These are phyloP conservation scores for Ophraella communa DNA, from an alignment of 2,888 invertebrate species.

Conservation along the genomic window DNA sequence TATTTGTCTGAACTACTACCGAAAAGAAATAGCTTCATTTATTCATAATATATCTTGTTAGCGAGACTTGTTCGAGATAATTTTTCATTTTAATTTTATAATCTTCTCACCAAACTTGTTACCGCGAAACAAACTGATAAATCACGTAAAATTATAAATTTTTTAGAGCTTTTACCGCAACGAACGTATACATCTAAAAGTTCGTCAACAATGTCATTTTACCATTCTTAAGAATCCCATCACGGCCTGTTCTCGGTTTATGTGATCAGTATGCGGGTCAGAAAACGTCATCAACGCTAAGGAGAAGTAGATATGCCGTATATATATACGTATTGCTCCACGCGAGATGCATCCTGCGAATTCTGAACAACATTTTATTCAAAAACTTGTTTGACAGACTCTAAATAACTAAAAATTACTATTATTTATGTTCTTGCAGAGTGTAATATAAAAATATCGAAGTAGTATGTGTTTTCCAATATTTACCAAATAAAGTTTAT, in stretches of 20 bases:
- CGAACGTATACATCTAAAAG: not conserved
- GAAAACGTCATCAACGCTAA: conserved; percentile 20
- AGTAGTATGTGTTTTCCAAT: too few relatives aligned
- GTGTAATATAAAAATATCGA: too few relatives aligned
- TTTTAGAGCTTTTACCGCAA: not conserved
- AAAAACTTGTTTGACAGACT: too few relatives aligned
- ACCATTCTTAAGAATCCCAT: conserved; percentile 18
- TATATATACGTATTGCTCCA: conserved; percentile 10
- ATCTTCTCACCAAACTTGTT: not conserved
- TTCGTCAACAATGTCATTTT: conserved; percentile 23
- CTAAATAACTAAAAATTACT: too few relatives aligned
- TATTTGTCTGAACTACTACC: too few relatives aligned
- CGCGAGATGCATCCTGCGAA: not conserved
- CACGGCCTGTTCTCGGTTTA: conserved; percentile 18
- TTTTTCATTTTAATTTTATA: not conserved
- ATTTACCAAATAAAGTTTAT: too few relatives aligned
- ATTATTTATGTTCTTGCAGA: too few relatives aligned
- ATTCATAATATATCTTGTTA: too few relatives aligned
- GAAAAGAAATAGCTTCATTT: too few relatives aligned
- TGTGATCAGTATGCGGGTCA: conserved; percentile 21
- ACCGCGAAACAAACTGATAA: not conserved
- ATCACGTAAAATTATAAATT: not conserved
- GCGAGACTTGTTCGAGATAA: not conserved
- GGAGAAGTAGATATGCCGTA: conserved; percentile 12
- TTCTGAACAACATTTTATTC: conserved; percentile 2